These are phyloP conservation scores for Trididemnum nubilum DNA, from an alignment of 23 tunicate genomes.

Conservation along the genomic window DNA sequence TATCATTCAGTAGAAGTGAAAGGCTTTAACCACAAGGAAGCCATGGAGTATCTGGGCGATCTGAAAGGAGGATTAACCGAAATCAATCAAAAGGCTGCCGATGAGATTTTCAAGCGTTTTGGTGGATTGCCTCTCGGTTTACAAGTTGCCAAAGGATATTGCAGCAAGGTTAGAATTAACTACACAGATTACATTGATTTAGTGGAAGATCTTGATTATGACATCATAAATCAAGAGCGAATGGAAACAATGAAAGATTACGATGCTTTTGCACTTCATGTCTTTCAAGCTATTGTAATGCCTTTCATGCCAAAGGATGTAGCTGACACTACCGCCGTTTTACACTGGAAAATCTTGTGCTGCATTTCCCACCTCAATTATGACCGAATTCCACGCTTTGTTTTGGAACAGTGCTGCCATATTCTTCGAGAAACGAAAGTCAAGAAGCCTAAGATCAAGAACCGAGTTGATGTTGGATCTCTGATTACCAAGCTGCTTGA, in stretches of 20 bases:
- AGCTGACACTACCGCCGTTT: not conserved
- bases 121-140: too few species aligned
- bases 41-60: too few species aligned
- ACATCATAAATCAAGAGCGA: not conserved
- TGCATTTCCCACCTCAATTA: slow-evolving; percentile 20
- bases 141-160: slow-evolving; percentile 29
- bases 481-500: not conserved
- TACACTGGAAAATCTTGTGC: slow-evolving; percentile 16
- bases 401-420: too few species aligned
- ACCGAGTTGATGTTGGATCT: not conserved
- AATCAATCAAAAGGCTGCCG: too few species aligned
- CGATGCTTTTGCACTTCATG: slow-evolving; percentile 11
- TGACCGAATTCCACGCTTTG: slow-evolving; percentile 29
- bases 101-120: slow-evolving; percentile 14
- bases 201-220: not conserved
- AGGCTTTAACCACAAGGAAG: too few species aligned
- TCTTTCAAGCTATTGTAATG: slow-evolving; percentile 21
- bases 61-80: too few species aligned
- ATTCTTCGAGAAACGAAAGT: not conserved
- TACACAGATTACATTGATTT: slow-evolving; percentile 23
- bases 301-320: not conserved
- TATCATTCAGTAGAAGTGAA: too few species aligned
- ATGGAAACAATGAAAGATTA: not conserved
- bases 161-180: not conserved
- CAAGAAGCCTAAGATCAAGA: not conserved